Base-by-base conservation (phyloP, 1,140 invertebrate species). In the Semibalanus balanoides region DNA sequence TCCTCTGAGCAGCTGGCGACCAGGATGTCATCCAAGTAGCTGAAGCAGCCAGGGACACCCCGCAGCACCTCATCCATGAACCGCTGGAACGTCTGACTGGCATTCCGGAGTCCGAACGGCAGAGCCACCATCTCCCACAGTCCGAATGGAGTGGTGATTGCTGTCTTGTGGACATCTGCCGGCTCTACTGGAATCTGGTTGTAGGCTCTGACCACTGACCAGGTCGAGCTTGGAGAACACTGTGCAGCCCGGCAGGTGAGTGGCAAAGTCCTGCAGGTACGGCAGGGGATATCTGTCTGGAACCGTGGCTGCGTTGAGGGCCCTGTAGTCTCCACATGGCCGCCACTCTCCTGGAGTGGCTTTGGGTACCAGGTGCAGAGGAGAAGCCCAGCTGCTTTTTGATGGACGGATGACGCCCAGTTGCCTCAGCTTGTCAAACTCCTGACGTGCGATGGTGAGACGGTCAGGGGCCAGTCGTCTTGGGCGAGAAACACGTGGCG, bases 321-420 rank as follows among this genome's bases (percentile, higher is more conserved):
- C 64, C 9, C 83, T 77, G 76, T 84, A 87, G 79, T 87, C 85
- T 0, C 85, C 83, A 75, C 82, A 83, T 0, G 82, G 78, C 30
- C 86, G 76, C 77, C 80, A 84, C 19, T 76, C 75, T 7, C 81
- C 83, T 5, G 51, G 35, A 70, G 73, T 17, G 17, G 30, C 78
- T 71, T 81, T 81, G 5, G 75, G 74, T 0, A 81, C 78, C 76
- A 81, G 78, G 74, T 80, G 77, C 19, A 81, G 75, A 22, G 77
- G 79, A 0, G 80, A 79, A 17, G 80, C n/a, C 73, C 76, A 80
- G 19, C 73, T 73, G 70, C 77, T 80, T 19, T n/a, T 76, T 0
- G 79, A 81, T 19, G 76, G 64, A n/a, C 74, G 1, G 11, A 81
- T 77, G 30, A 79, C 29, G 0, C 74, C 79, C 19, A 72, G 30